phyloP scores from a whole-genome alignment of 2,888 invertebrate species.

The Cecidostiba fungosa region DNA sequence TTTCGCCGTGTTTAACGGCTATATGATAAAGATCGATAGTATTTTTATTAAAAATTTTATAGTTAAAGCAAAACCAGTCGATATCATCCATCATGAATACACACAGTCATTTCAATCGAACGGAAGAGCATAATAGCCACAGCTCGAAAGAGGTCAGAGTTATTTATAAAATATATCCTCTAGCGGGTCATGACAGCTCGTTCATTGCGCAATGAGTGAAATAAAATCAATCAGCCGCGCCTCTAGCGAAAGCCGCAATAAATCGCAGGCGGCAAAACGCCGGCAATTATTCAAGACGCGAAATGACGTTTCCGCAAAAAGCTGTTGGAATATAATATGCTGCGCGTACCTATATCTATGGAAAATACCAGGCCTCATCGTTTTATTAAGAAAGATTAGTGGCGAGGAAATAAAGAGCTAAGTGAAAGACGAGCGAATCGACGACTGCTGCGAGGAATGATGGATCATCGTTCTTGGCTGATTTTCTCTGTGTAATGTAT shows the following conservation, averaged over 20 bases:
- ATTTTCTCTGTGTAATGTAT: background rate
- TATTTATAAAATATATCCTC: background rate
- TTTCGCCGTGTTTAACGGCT: no score
- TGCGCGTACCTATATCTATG: no score
- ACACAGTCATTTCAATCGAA: background rate
- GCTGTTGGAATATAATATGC: background rate
- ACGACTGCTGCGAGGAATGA: constrained; percentile 54
- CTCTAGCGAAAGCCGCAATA: background rate
- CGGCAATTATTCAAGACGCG: constrained; percentile 46
- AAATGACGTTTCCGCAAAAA: constrained; percentile 22
- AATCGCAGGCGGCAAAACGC: background rate
- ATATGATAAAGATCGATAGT: no score
- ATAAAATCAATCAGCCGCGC: constrained; percentile 1
- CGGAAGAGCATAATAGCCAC: no score
- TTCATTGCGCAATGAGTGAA: no score
- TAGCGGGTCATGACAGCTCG: background rate
- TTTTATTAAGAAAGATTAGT: constrained; percentile 58
- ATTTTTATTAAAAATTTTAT: no score
- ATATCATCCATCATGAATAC: no score
- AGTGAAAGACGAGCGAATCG: constrained; percentile 62
- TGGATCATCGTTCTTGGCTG: constrained; percentile 55
- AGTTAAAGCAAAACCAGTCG: no score
- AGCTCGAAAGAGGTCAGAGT: background rate
- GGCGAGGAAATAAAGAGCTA: constrained; percentile 44
- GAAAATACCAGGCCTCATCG: constrained; percentile 29